A percentile compares a stretch with the other conserved stretches of the same genome.
These are phyloP conservation scores for Phaetusa simplex DNA, from an alignment of 2,113 vertebrate genomes.

Conservation along the genomic window DNA sequence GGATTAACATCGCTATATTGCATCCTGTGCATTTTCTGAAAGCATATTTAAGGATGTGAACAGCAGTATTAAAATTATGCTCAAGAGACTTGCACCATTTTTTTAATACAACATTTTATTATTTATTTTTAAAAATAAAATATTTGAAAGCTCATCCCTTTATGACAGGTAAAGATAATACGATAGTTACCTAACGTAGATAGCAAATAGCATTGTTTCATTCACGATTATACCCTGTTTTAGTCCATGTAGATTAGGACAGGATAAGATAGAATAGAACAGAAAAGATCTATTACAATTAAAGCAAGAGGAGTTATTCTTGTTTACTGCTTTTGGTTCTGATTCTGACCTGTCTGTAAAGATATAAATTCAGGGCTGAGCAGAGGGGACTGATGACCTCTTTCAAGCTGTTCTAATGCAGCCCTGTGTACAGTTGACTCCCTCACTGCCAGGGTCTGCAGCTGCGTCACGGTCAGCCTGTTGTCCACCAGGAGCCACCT, in stretches of 20 bases:
- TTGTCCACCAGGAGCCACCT: neutral
- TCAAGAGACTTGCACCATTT: neutral
- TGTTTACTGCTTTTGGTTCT: neutral
- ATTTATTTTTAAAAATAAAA: neutral
- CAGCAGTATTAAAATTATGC: neutral
- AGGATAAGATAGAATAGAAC: neutral
- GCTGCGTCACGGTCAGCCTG: neutral
- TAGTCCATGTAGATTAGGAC: neutral
- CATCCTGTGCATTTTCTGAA: neutral
- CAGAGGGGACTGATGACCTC: neutral
- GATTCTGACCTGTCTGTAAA: neutral
- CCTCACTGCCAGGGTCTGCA: neutral
- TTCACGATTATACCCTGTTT: neutral
- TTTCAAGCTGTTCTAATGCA: neutral
- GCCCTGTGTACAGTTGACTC: neutral
- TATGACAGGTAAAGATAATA: neutral
- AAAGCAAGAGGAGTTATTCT: neutral
- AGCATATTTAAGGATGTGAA: neutral
- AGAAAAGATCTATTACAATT: neutral
- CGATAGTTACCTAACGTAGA: neutral
- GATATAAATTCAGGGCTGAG: neutral
- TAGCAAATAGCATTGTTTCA: neutral
- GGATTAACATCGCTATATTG: neutral
- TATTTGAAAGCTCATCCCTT: neutral
- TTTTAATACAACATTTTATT: neutral